Percentiles rank a stretch among this genome's conserved stretches.
Evolutionary conservation across 2,797 vertebrate species (phyloP).

Genomic region (Ceryle rudis): DNA sequence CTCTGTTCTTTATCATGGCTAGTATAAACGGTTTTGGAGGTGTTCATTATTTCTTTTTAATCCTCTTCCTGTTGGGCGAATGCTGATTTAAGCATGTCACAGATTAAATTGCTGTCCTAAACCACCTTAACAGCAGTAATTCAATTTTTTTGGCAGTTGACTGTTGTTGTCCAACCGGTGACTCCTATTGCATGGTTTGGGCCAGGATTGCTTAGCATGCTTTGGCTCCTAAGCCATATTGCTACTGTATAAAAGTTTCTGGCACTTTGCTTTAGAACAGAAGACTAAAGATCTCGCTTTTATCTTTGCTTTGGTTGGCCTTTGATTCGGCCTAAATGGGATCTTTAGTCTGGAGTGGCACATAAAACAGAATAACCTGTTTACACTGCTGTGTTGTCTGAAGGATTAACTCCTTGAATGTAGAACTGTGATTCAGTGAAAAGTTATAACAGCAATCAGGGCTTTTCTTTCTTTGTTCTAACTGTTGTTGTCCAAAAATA

Average conservation of each 20-base stretch:
- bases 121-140: background rate
- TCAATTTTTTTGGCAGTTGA: background rate
- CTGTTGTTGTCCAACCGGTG: background rate
- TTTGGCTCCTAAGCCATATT: background rate
- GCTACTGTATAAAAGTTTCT: background rate
- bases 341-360: background rate
- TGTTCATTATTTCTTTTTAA: background rate
- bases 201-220: background rate
- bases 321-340: background rate
- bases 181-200: background rate
- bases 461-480: background rate
- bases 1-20: background rate
- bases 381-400: background rate
- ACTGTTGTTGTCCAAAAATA: background rate
- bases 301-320: background rate
- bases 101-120: background rate
- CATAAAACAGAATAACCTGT: background rate
- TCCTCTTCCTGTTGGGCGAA: background rate
- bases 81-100: background rate
- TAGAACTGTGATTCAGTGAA: background rate
- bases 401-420: background rate
- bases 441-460: background rate
- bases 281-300: background rate
- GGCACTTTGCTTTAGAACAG: background rate
- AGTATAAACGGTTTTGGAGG: background rate